phyloP scores from a whole-genome alignment of 1,140 invertebrate species.

The Drosophila novamexicana region DNA sequence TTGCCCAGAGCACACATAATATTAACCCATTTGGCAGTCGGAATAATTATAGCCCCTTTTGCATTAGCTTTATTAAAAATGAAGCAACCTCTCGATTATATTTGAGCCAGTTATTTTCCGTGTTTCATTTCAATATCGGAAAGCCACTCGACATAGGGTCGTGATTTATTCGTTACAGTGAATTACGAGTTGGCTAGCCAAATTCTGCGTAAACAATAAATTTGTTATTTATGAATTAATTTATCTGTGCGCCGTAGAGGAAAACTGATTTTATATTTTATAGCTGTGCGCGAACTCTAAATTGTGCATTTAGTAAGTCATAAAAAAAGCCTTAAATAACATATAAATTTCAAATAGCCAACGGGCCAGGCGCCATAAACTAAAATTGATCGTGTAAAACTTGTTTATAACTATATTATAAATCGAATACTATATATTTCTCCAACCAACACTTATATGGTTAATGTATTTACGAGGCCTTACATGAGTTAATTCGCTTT shows the following conservation, averaged over 20 bases:
- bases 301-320: slow-evolving; percentile 45
- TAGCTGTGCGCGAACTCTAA: slow-evolving; percentile 15
- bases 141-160: background rate
- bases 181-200: background rate
- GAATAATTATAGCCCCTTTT: slow-evolving; percentile 31
- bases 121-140: slow-evolving; percentile 2
- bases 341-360: slow-evolving; percentile 23
- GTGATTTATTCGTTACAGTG: slow-evolving; percentile 5
- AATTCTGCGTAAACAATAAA: slow-evolving; percentile 3
- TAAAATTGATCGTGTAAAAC: slow-evolving; percentile 16
- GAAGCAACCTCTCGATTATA: slow-evolving; percentile 1
- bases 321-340: slow-evolving; percentile 27
- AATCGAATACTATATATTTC: slow-evolving; percentile 13
- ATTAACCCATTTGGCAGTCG: slow-evolving; percentile 53
- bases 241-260: background rate
- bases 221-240: slow-evolving; percentile 11
- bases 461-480: background rate
- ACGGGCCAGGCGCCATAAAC: slow-evolving; percentile 17
- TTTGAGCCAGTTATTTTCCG: background rate
- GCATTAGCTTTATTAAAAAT: slow-evolving; percentile 73
- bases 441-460: background rate
- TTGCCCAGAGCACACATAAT: slow-evolving; percentile 45
- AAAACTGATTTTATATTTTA: slow-evolving; percentile 21
- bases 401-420: slow-evolving; percentile 15
- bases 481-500: background rate